Conservation (phyloP, 1,140 invertebrate genomes). For the Aphelenchoides fujianensis region DNA sequence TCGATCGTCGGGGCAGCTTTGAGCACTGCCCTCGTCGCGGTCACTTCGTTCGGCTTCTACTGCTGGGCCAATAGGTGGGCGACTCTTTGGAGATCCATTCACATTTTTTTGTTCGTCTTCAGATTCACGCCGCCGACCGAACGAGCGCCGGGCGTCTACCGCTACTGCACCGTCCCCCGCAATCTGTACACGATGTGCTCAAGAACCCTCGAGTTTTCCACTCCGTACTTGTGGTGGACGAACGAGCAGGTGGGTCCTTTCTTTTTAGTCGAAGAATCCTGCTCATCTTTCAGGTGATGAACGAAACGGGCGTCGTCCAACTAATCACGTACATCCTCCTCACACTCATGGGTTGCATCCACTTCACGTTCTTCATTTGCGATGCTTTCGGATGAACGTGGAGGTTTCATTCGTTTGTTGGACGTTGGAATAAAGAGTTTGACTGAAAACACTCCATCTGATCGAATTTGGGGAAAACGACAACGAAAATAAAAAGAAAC, state of each 20-base stretch:
- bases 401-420: too few relatives aligned
- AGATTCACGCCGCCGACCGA: slow-evolving; percentile 1
- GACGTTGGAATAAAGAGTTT: too few relatives aligned
- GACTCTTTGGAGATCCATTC: not conserved
- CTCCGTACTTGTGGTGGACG: slow-evolving; percentile 37
- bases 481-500: too few relatives aligned
- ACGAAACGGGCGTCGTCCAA: slow-evolving; percentile 31
- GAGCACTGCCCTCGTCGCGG: slow-evolving; percentile 23
- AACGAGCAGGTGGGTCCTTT: slow-evolving; percentile 34
- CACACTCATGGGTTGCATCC: slow-evolving; percentile 20
- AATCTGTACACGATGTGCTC: slow-evolving; percentile 33
- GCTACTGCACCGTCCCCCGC: slow-evolving; percentile 23
- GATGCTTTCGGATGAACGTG: slow-evolving; percentile 27
- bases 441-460: too few relatives aligned
- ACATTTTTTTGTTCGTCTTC: slow-evolving; percentile 11
- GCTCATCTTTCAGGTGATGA: slow-evolving; percentile 24
- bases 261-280: too few relatives aligned
- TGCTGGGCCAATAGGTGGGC: slow-evolving; percentile 30
- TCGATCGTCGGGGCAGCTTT: slow-evolving; percentile 30
- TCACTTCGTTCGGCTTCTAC: slow-evolving; percentile 32
- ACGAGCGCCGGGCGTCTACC: slow-evolving; percentile 17
- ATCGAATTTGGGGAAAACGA: too few relatives aligned
- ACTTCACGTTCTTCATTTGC: slow-evolving; percentile 22
- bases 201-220: slow-evolving; percentile 38
- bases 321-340: slow-evolving; percentile 22